Evolutionary conservation across 2,113 vertebrate species (phyloP), one percentile per base, ranked within the genome.

Genomic region (Scytalopus superciliaris): DNA sequence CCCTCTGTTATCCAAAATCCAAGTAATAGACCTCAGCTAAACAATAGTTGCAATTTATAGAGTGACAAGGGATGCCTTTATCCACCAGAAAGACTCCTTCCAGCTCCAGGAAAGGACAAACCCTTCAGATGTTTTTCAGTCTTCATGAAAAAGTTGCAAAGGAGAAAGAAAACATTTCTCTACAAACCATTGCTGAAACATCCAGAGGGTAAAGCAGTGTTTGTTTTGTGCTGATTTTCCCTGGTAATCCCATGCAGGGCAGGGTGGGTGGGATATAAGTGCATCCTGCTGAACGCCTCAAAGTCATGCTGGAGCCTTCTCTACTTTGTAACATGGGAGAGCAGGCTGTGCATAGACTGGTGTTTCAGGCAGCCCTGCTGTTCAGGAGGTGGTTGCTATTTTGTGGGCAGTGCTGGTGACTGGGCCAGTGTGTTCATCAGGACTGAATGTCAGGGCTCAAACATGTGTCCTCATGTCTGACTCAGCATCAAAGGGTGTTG

Each of bases 1-100:
- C 87, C 92, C 63, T 96, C 94, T 93, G 49, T 91, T 96, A 97
- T 68, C 53, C 70, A 89, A 94, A 96, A 95, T 94, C 84, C 96
- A 95, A 87, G 70, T 56, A 91, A 96, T 84, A 97, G 94, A 93
- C 56, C 96, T 95, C 88, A 94, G 33, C 87, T 90, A 89, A 96
- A 96, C 90, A 97, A 96, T 93, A 88, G 75, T 6, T 53, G 73
- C 80, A 86, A 93, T 94, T 91, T 96, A 94, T 64, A 84, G 77
- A 91, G 85, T 2, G 28, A 82, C 55, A 87, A 79, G 42, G 72
- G 50, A 89, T 94, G 78, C 64, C 24, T 91, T 96, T 92, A 75
- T 83, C 37, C 50, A 77, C 33, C 50, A 87, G 72, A 94, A 53
- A 87, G 73, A n/a, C 42, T 90, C 62, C 85, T 96, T 96, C 50